Base-by-base conservation (phyloP, 2,888 invertebrate species). In the Baccha elongata region DNA sequence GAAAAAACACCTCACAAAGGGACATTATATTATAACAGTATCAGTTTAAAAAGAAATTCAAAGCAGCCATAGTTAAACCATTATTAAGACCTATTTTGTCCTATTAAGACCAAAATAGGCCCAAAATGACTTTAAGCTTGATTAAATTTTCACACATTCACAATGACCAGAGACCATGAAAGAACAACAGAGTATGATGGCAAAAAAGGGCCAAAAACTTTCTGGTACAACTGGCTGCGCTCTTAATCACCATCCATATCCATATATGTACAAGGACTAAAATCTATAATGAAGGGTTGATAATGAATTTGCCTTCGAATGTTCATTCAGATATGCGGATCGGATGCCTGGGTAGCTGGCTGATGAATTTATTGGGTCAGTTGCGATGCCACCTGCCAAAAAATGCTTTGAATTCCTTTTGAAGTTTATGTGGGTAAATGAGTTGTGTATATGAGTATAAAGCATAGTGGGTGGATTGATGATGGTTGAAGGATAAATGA, bases 301-400 rank as follows among this genome's bases (percentile, higher is more conserved):
- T 83, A 58, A 58, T 32, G 29, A 78, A 73, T 72, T 76, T 50
- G 42, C 68, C 68, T 74, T 74, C 58, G 68, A 65, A 60, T 65
- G 71, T 78, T 55, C 72, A 68, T 75, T 75, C 52, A 42, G 64
- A 80, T 80, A 40, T 62, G 67, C 48, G 48, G 44, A 35, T 48
- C 35, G 65, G 26, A 40, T 64, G 64, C 35, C 50, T 42, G 17
- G 21, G 6, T 42, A 21, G 64, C 21, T 42, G 26, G 76, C 65
- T 83, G 81, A 83, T 83, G 72, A 83, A 83, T 74, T 84, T 84
- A 84, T 79, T 79, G 84, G 84, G 84, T 84, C 84, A 84, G 84
- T 84, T 84, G 73, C 73, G 79, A 69, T 79, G 79, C 84, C 79
- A 79, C 84, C 78, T 84, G 78, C 78, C 84, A 69, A 84, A 79